phyloP scores from a whole-genome alignment of 2,113 vertebrate species.

The Bubalus kerabau region DNA sequence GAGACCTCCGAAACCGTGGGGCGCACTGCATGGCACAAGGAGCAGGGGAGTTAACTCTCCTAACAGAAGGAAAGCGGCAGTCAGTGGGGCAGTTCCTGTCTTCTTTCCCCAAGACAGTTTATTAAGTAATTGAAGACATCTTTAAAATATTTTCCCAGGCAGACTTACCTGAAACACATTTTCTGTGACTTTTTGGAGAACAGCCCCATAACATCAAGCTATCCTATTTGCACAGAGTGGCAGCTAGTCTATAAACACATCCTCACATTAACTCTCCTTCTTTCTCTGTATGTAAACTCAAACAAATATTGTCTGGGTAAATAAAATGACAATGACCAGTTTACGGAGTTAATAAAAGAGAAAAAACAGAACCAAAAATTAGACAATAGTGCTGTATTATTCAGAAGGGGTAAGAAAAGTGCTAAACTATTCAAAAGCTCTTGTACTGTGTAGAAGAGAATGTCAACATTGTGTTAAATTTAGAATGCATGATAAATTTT shows the following conservation, averaged over 20 bases:
- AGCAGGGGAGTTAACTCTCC: neutral
- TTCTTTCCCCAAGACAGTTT: neutral
- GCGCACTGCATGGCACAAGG: accelerated
- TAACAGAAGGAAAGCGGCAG: neutral
- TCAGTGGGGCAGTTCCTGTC: neutral
- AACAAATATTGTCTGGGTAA: neutral
- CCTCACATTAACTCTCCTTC: neutral
- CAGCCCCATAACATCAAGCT: neutral
- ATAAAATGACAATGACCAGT: neutral
- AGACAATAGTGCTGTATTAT: neutral
- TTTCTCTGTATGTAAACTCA: neutral
- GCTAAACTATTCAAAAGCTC: neutral
- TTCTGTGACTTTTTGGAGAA: neutral
- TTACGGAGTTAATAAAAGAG: neutral
- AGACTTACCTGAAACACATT: neutral
- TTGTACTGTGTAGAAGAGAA: neutral
- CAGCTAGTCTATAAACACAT: neutral
- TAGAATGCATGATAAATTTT: neutral
- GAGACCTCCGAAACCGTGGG: neutral
- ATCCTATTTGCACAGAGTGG: neutral
- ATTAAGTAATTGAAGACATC: neutral
- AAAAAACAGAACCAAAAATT: neutral
- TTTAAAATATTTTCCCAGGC: neutral
- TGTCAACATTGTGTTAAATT: neutral
- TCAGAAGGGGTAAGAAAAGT: neutral